Evolutionary conservation across 2,888 invertebrate species (phyloP).

Genomic region (Crematogaster levior): DNA sequence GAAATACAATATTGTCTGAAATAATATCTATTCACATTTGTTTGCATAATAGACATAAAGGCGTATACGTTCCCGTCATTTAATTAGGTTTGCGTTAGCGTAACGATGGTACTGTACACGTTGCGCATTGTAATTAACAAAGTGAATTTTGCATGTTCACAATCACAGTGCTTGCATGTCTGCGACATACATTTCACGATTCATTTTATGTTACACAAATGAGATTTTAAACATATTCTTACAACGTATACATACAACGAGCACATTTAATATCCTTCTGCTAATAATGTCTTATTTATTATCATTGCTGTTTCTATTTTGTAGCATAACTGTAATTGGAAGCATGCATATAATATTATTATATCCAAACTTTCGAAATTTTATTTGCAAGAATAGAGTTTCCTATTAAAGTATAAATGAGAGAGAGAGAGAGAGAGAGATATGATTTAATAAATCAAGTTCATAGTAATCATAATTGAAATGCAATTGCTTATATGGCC

Average conservation of each 20-base stretch:
- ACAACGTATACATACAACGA: not conserved
- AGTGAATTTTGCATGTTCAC: conserved; percentile 45
- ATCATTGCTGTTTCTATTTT: not conserved
- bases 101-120: conserved; percentile 34
- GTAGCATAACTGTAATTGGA: not conserved
- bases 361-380: not conserved
- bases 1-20: conserved; percentile 48
- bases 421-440: too few relatives aligned
- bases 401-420: not conserved
- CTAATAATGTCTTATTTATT: not conserved
- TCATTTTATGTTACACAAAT: conserved; percentile 9
- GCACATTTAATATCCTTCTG: not conserved
- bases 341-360: not conserved
- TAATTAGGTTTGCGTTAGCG: conserved; percentile 45
- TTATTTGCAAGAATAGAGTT: not conserved
- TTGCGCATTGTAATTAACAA: conserved; percentile 41
- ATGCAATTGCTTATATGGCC: not conserved
- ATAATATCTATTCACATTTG: conserved; percentile 51
- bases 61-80: conserved; percentile 42
- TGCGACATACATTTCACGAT: conserved; percentile 3
- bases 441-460: not conserved
- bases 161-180: conserved; percentile 21
- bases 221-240: not conserved
- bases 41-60: conserved; percentile 50
- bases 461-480: conserved; percentile 10